phyloP scores from a whole-genome alignment of 2,888 invertebrate species.

The Dicranocentrus wangi region DNA sequence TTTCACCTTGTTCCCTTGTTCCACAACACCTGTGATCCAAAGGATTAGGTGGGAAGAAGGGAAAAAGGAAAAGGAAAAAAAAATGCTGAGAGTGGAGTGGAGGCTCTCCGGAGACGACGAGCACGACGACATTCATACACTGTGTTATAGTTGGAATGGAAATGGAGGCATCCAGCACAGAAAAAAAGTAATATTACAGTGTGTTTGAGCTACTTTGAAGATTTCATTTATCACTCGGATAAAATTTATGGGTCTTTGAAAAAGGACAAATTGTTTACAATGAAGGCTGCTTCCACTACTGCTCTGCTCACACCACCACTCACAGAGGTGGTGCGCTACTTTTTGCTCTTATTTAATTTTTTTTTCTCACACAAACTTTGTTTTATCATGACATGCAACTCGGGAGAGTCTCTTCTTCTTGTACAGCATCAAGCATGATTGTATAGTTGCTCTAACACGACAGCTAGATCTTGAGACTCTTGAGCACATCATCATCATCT shows the following conservation, averaged over 20 bases:
- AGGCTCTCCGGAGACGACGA: too few relatives aligned
- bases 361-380: background rate
- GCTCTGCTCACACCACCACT: too few relatives aligned
- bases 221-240: constrained; percentile 37
- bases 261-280: constrained; percentile 21
- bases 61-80: constrained; percentile 2
- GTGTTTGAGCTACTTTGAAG: constrained; percentile 33
- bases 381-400: background rate
- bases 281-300: background rate
- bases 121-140: background rate
- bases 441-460: too few relatives aligned
- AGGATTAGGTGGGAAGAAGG: constrained; percentile 42
- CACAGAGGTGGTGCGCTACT: too few relatives aligned
- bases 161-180: background rate
- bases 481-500: too few relatives aligned
- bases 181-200: constrained; percentile 11
- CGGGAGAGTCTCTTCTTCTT: background rate
- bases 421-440: background rate
- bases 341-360: too few relatives aligned
- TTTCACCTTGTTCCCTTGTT: constrained; percentile 53
- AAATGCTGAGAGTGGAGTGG: background rate
- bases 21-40: constrained; percentile 62
- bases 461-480: too few relatives aligned
- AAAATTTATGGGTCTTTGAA: constrained; percentile 33
- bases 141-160: background rate